A percentile compares a stretch with the other conserved stretches of the same genome.
These are phyloP conservation scores for Thalassarche chlororhynchos DNA, from an alignment of 2,113 vertebrate genomes.

Conservation along the genomic window DNA sequence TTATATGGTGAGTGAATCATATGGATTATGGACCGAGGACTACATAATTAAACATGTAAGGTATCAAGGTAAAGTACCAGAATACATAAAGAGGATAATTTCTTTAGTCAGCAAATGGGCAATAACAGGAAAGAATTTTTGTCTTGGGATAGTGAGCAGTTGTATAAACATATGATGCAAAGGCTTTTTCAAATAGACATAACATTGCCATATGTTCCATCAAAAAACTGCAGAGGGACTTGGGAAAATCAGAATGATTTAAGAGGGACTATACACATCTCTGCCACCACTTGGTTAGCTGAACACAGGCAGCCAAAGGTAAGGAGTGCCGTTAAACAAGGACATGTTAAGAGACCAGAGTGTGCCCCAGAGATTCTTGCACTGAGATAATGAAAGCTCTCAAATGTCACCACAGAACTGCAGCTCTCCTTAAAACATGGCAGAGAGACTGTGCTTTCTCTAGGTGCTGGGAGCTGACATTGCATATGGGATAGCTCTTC, in stretches of 20 bases:
- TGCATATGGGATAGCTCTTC: slow-evolving; percentile 52
- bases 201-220: slow-evolving; percentile 84
- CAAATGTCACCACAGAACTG: slow-evolving; percentile 64
- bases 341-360: slow-evolving; percentile 72
- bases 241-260: slow-evolving; percentile 84
- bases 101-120: slow-evolving; percentile 85
- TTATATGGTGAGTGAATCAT: slow-evolving; percentile 60
- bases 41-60: slow-evolving; percentile 82
- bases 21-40: slow-evolving; percentile 76
- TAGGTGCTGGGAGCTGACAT: slow-evolving; percentile 29
- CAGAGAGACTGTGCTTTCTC: neutral
- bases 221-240: slow-evolving; percentile 79
- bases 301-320: slow-evolving; percentile 70
- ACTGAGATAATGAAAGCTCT: slow-evolving; percentile 76
- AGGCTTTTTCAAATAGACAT: slow-evolving; percentile 86
- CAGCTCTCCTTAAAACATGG: slow-evolving; percentile 63
- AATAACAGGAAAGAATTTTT: slow-evolving; percentile 86
- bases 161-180: slow-evolving; percentile 86
- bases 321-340: slow-evolving; percentile 70
- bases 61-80: slow-evolving; percentile 85
- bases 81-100: slow-evolving; percentile 85
- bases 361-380: slow-evolving; percentile 73
- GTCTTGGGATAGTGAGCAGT: slow-evolving; percentile 84
- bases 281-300: slow-evolving; percentile 76
- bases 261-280: slow-evolving; percentile 72